phyloP scores from a whole-genome alignment of 37 sponge, comb jelly and placozoan genomes.

The Petrosia ficiformis region DNA sequence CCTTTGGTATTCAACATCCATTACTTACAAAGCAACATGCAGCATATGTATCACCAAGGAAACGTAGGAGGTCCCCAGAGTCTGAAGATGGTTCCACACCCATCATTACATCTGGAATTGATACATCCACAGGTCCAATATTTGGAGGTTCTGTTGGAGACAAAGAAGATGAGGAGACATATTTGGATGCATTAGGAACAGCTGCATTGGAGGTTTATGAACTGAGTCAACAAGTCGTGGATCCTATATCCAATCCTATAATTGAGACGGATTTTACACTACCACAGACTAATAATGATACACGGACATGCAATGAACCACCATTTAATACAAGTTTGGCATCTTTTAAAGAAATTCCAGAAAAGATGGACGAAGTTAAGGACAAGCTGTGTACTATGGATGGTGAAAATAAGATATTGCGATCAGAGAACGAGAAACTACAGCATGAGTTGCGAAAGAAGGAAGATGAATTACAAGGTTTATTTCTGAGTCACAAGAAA shows the following conservation, averaged over 20 bases:
- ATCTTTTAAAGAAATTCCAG: not conserved
- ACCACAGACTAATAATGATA: not conserved
- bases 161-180: slow-evolving; percentile 39
- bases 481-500: too few relatives aligned
- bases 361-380: slow-evolving; percentile 13
- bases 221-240: slow-evolving; percentile 11
- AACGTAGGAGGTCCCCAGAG: slow-evolving; percentile 16
- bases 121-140: too few relatives aligned
- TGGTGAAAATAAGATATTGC: slow-evolving; percentile 49
- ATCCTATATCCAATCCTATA: not conserved
- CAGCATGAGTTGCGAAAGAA: slow-evolving; percentile 35
- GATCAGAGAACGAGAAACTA: slow-evolving; percentile 47
- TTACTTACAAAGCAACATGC: not conserved
- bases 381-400: slow-evolving; percentile 42
- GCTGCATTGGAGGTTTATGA: slow-evolving; percentile 53
- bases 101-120: too few relatives aligned
- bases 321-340: too few relatives aligned
- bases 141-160: too few relatives aligned
- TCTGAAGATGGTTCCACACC: too few relatives aligned
- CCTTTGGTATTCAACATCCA: too few relatives aligned
- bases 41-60: not conserved
- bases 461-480: slow-evolving; percentile 22
- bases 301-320: not conserved
- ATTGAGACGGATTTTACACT: not conserved
- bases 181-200: slow-evolving; percentile 46